Evolutionary conservation across 1,140 invertebrate species (phyloP), one percentile per base, ranked within the genome.

Genomic region (Aphaenogaster rudis): DNA sequence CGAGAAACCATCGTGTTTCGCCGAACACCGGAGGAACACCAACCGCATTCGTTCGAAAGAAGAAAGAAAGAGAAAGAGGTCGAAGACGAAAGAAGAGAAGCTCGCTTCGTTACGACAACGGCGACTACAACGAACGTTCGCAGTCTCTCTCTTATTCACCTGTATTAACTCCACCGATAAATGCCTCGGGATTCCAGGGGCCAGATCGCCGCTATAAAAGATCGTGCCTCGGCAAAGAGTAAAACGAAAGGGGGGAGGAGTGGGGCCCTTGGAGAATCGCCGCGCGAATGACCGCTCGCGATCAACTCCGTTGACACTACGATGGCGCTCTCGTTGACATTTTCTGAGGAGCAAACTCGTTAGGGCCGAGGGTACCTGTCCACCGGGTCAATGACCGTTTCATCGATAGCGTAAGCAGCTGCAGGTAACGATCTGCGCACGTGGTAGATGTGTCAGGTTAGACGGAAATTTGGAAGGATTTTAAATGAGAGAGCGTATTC

Each of bases 81-180:
- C 8, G 72, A 77, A 48, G 42, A 74, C n/a, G 45, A 86, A 50
- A 86, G 45, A 42, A 86, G 64, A 84, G 54, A 59, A 81, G 84
- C 76, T 76, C 72, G 72, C 57, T 89, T 88, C 82, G 85, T 91
- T 87, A 87, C 87, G 79, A 91, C 86, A 91, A 85, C 72, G 74
- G 85, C 59, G 64, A 77, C 57, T 21, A 64, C 88, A 77, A 82
- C 78, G 50, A 69, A 67, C 64, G 42, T 50, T 82, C 77, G 54
- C 71, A 36, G 15, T 82, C 21, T 66, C 11, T 63, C 63, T 59
- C 45, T 67, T 69, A 36, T 88, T 85, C 71, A 78, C 63, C 77
- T 87, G 88, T 88, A 88, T 88, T 88, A 88, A 88, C 88, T 88
- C 48, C 57, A 63, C 74, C 84, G 87, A 87, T 86, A 81, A 87